Base-by-base conservation (phyloP, 2,113 vertebrate species). In the Suricata suricatta region DNA sequence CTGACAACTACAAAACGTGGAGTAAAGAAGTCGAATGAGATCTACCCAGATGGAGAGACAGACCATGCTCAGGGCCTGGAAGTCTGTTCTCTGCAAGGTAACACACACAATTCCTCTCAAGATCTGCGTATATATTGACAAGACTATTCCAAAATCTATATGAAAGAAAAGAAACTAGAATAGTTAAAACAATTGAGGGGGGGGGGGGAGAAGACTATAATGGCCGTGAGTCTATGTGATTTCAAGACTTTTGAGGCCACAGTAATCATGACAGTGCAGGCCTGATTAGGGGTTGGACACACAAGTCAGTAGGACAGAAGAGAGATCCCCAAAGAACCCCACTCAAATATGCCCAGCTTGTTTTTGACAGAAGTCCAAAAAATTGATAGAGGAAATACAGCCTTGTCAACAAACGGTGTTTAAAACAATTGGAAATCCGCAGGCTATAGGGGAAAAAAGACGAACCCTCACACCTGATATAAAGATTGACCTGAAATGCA, bases 11-110 rank as follows among this genome's bases (percentile, higher is more conserved):
- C 10, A 21, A 38, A 68, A 47, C 4, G 13, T 8, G 5, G 7
- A 76, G n/a, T 31, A 86, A 63, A 80, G 33, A 33, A 2, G 25
- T 11, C 12, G 35, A 21, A 9, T 1, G 16, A 33, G 33, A 16
- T 17, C 25, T 35, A 7, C 2, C 17, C 4, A 33, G 16, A 38
- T 6, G 13, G 27, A 33, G 41, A 66, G 41, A 80, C 10, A 2
- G 0, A 4, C 7, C 33, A 4, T 1, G 31, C 19, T 38, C 71
- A 81, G 0, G 3, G 47, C 35, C 0, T 9, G 21, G 57, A 57
- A 82, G n/a, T 10, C 27, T 15, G 2, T 35, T 33, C 35, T 57
- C 44, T 54, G 47, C 63, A 71, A 47, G 27, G 5, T 54, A 74
- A 31, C 64, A 33, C 8, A 25, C 31, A 64, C 77, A 66, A 50